phyloP scores from a whole-genome alignment of 1,140 invertebrate genomes.

The Aphis craccivora region DNA sequence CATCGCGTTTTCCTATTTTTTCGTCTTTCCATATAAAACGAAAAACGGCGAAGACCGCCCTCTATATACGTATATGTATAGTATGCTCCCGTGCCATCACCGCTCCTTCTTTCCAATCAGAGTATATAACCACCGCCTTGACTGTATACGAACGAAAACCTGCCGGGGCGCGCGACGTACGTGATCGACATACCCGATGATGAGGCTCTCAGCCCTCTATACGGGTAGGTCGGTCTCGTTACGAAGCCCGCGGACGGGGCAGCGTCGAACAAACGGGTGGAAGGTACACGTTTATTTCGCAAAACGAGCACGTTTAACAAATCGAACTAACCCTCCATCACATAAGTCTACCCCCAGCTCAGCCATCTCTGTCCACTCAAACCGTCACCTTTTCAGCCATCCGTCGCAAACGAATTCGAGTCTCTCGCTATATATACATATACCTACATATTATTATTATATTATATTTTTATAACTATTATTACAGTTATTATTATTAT shows the following conservation, averaged over 20 bases:
- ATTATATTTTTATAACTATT: neutral
- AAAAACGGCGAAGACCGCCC: neutral
- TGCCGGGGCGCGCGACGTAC: constrained; percentile 2
- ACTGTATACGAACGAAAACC: neutral
- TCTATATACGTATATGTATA: neutral
- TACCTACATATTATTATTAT: neutral
- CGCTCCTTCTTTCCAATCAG: constrained; percentile 51
- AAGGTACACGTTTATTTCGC: constrained; percentile 46
- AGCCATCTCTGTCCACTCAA: neutral
- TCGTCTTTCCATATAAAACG: neutral
- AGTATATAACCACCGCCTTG: neutral
- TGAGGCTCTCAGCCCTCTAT: neutral
- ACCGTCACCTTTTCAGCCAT: neutral
- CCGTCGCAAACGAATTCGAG: neutral
- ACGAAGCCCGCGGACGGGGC: neutral
- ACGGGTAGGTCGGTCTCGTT: constrained; percentile 35
- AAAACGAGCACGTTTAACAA: constrained; percentile 58
- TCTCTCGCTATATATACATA: neutral
- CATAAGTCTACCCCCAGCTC: neutral
- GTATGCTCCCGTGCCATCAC: neutral
- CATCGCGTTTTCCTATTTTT: neutral
- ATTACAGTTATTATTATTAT: neutral
- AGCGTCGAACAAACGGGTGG: neutral
- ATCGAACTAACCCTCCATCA: constrained; percentile 51
- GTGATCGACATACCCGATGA: constrained; percentile 40